phyloP scores from a whole-genome alignment of 2,797 vertebrate genomes.

The Mormyrus hasselquistii region DNA sequence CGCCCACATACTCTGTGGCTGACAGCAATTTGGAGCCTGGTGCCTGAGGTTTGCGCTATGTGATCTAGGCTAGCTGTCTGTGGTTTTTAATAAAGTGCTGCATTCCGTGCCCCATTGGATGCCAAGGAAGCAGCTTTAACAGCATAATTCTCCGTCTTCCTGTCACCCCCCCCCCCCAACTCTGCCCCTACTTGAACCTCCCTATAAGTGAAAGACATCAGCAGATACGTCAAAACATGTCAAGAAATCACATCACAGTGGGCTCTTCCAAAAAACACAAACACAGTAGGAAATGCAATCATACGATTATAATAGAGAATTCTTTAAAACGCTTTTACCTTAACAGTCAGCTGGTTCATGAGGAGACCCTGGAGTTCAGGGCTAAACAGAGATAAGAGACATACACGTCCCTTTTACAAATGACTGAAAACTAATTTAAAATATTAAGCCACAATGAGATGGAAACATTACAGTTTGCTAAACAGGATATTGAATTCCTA shows the following conservation, averaged over 20 bases:
- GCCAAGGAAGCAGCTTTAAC: background rate
- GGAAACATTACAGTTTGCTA: background rate
- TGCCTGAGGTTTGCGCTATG: background rate
- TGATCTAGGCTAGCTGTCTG: background rate
- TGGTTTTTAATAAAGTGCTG: background rate
- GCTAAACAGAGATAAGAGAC: slow-evolving; percentile 52
- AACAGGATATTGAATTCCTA: background rate
- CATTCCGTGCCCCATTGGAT: background rate
- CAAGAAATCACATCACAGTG: background rate
- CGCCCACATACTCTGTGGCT: background rate
- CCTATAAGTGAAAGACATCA: background rate
- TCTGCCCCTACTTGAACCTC: background rate
- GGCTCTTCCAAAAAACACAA: background rate
- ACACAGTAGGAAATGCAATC: background rate
- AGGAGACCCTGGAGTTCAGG: slow-evolving; percentile 90
- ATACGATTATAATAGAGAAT: background rate
- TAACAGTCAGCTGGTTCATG: slow-evolving; percentile 95
- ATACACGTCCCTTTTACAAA: background rate
- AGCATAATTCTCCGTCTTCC: background rate
- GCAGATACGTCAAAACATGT: background rate
- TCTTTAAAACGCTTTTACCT: slow-evolving; percentile 60
- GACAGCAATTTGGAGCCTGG: background rate
- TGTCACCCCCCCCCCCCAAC: background rate
- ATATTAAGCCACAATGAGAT: background rate
- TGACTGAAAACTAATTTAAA: background rate